phyloP scores from a whole-genome alignment of 2,888 invertebrate genomes.

The Dromius quadrimaculatus region DNA sequence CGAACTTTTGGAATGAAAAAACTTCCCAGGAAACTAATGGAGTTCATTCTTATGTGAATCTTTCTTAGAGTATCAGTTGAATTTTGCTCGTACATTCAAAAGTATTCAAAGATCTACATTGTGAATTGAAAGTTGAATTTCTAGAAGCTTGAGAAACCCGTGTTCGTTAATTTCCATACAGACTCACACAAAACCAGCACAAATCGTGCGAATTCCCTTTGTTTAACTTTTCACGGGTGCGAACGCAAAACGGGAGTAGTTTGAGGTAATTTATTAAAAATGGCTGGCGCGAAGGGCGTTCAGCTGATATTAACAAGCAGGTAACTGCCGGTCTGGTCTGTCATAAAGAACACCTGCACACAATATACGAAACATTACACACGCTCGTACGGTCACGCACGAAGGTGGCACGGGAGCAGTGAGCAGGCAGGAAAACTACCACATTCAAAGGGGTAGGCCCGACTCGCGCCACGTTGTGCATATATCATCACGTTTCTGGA shows the following conservation, averaged over 20 bases:
- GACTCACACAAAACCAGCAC: too few relatives aligned
- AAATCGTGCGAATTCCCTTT: background rate
- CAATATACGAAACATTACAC: constrained; percentile 49
- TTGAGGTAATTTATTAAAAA: constrained; percentile 47
- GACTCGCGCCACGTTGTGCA: constrained; percentile 10
- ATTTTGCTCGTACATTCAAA: constrained; percentile 21
- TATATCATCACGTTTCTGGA: constrained; percentile 34
- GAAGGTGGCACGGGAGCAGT: background rate
- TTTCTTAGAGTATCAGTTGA: constrained; percentile 16
- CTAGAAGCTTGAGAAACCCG: too few relatives aligned
- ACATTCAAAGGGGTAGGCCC: background rate
- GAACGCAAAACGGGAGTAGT: constrained; percentile 1
- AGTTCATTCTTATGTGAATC: constrained; percentile 43
- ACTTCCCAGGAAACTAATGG: constrained; percentile 44
- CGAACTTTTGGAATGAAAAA: constrained; percentile 47
- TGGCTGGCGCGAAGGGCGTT: constrained; percentile 36
- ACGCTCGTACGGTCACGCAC: constrained; percentile 25
- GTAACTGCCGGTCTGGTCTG: constrained; percentile 38
- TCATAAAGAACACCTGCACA: constrained; percentile 49
- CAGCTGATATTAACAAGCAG: constrained; percentile 46
- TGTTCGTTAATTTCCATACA: too few relatives aligned
- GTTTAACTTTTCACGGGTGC: background rate
- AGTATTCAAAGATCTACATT: too few relatives aligned
- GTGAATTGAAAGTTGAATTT: too few relatives aligned
- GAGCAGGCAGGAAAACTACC: background rate